These are phyloP conservation scores for Saccopteryx leptura DNA, from an alignment of 2,113 vertebrate species.

Conservation along the genomic window DNA sequence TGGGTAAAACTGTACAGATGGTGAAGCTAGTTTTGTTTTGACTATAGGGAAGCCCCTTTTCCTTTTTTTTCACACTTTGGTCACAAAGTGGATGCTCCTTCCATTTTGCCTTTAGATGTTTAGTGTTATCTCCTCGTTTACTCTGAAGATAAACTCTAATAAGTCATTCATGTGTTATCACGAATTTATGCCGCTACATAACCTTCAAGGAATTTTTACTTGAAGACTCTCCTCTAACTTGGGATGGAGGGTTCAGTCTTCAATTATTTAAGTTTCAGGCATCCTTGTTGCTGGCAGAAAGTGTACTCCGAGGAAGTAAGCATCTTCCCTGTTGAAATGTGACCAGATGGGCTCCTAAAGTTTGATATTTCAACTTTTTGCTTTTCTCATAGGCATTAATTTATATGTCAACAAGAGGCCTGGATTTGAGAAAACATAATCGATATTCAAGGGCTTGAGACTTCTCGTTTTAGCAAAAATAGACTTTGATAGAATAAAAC, in stretches of 20 bases:
- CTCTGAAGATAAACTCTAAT: background rate
- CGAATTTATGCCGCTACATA: background rate
- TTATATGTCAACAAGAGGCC: background rate
- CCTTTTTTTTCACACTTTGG: background rate
- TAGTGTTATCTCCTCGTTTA: background rate
- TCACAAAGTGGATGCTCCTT: background rate
- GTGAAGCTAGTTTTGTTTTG: background rate
- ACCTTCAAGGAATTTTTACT: conserved; percentile 23
- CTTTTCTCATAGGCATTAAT: background rate
- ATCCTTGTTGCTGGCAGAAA: background rate
- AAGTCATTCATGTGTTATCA: background rate
- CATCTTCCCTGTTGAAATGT: background rate
- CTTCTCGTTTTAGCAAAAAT: conserved; percentile 5
- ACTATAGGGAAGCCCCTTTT: background rate
- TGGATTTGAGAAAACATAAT: background rate
- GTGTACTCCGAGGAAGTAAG: conserved; percentile 22
- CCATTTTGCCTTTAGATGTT: background rate
- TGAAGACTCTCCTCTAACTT: background rate
- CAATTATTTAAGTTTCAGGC: background rate
- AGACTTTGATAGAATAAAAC: background rate
- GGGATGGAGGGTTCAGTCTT: background rate
- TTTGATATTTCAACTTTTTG: background rate
- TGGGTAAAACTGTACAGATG: background rate
- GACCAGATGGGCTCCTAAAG: background rate
- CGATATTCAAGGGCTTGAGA: background rate